Evolutionary conservation across 2,113 vertebrate species (phyloP).

Genomic region (Eira barbara): DNA sequence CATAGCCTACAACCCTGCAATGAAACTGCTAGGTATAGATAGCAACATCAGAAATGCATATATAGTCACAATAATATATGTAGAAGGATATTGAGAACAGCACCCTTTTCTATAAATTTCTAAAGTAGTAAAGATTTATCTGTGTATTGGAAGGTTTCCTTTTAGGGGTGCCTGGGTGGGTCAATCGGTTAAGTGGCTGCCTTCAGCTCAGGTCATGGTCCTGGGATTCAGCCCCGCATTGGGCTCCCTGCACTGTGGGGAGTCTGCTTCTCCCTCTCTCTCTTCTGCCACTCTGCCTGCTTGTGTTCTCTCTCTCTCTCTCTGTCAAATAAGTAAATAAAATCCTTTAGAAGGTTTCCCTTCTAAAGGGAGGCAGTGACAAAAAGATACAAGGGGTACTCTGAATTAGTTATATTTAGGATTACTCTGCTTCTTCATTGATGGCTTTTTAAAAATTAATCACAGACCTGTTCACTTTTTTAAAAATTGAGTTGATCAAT

Average conservation of each 20-base stretch:
- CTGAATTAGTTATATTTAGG: not conserved
- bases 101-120: not conserved
- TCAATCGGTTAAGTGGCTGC: too few species aligned
- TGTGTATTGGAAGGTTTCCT: not conserved
- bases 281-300: too few species aligned
- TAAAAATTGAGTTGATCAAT: not conserved
- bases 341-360: not conserved
- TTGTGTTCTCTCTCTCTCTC: too few species aligned
- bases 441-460: not conserved
- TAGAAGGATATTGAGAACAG: not conserved
- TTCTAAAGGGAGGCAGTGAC: too few species aligned
- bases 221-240: too few species aligned
- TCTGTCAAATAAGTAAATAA: too few species aligned
- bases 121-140: not conserved
- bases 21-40: not conserved
- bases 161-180: too few species aligned
- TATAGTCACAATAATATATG: not conserved
- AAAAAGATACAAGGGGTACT: not conserved
- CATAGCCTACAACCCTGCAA: not conserved
- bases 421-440: not conserved
- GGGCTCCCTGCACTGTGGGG: too few species aligned
- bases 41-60: not conserved
- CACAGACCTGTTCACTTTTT: not conserved
- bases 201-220: too few species aligned
- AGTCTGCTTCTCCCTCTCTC: too few species aligned